These are phyloP conservation scores for Solenopsis fugax DNA, from an alignment of 1,140 invertebrate species.

Conservation along the genomic window DNA sequence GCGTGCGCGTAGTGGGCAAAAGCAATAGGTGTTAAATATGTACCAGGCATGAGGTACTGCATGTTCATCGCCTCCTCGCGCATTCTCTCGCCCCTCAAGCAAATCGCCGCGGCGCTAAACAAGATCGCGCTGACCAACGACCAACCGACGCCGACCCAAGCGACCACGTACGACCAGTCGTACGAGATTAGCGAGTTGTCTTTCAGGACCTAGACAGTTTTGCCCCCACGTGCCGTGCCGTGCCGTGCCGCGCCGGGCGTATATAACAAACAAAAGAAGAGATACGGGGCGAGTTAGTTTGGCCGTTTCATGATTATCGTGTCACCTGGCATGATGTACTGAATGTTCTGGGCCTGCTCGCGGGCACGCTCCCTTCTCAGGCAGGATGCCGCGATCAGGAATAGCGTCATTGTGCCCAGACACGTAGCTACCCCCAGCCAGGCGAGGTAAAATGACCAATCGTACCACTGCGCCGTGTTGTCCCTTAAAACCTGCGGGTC, in stretches of 20 bases:
- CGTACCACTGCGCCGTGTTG: conserved; percentile 90
- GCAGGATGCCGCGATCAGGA: conserved; percentile 93
- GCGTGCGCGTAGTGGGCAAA: conserved; percentile 39
- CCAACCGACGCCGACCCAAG: conserved; percentile 97
- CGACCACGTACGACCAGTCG: conserved; percentile 98
- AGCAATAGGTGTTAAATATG: conserved; percentile 83
- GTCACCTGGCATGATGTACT: conserved; percentile 95
- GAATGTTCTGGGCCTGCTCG: conserved; percentile 92
- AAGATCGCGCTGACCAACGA: conserved; percentile 95
- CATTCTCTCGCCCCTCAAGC: conserved; percentile 96
- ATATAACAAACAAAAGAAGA: conserved; percentile 87
- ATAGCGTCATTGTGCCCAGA: conserved; percentile 91
- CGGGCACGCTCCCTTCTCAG: conserved; percentile 90
- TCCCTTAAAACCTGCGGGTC: conserved; percentile 90
- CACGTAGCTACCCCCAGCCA: conserved; percentile 93
- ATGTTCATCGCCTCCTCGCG: conserved; percentile 97
- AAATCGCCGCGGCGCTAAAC: conserved; percentile 96
- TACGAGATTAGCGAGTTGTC: conserved; percentile 95
- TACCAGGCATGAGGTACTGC: conserved; percentile 99
- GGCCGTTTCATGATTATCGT: conserved; percentile 77
- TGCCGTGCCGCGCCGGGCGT: conserved; percentile 45
- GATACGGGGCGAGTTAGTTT: conserved; percentile 80
- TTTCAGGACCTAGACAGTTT: conserved; percentile 91
- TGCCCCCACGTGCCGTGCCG: conserved; percentile 57
- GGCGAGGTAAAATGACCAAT: conserved; percentile 94